Conservation (phyloP, 2,113 vertebrate genomes). For the Copsychus sechellarum region DNA sequence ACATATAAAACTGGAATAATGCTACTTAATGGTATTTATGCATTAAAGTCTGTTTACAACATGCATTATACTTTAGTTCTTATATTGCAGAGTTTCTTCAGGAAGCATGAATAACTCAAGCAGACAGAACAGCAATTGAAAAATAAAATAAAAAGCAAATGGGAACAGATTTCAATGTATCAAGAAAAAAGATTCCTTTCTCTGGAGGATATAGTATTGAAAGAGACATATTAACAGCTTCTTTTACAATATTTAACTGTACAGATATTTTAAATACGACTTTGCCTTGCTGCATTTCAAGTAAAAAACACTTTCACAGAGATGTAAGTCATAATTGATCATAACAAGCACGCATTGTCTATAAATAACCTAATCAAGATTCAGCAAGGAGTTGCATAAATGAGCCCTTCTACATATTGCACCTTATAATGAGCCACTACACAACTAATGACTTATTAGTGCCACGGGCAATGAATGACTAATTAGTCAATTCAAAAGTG, state of each 20-base stretch:
- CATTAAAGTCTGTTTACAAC: constrained; percentile 23
- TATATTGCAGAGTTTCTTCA: background rate
- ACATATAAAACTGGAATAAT: constrained; percentile 7
- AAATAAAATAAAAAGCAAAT: constrained; percentile 24
- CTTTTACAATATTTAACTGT: constrained; percentile 11
- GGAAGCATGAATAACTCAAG: constrained; percentile 15
- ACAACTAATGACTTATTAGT: constrained; percentile 76
- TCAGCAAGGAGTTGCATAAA: constrained; percentile 67
- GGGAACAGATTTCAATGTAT: background rate
- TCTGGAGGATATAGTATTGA: background rate
- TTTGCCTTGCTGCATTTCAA: constrained; percentile 6
- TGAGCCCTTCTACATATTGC: constrained; percentile 59
- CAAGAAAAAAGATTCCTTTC: background rate
- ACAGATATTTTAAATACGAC: constrained; percentile 16
- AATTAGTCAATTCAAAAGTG: constrained; percentile 74
- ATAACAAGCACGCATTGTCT: constrained; percentile 63
- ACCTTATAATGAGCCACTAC: constrained; percentile 72
- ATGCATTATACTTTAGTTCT: constrained; percentile 1
- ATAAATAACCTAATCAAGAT: constrained; percentile 77
- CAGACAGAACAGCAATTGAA: background rate
- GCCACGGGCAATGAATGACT: constrained; percentile 74
- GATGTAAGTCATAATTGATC: constrained; percentile 64
- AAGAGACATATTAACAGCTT: background rate
- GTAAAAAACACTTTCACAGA: background rate
- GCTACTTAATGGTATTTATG: background rate